Evolutionary conservation across 1,140 invertebrate genomes (phyloP).

Genomic region (Anthonomus grandis): DNA sequence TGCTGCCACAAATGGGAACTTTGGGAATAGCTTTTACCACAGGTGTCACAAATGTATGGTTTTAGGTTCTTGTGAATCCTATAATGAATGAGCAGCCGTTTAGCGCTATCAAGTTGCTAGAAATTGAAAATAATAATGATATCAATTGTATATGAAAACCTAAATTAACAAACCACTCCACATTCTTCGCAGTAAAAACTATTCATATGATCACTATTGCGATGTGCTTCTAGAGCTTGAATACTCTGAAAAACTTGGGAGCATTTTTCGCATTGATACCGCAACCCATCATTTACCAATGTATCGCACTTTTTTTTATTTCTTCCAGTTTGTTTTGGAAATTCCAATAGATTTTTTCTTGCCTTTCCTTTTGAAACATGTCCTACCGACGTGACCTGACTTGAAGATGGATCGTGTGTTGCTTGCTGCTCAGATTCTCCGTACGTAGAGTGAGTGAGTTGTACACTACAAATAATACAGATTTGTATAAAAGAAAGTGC

Average conservation of each 20-base stretch:
- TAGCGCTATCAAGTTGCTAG: conserved; percentile 48
- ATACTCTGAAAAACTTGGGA: conserved; percentile 40
- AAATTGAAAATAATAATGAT: no score
- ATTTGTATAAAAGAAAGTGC: no score
- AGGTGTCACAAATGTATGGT: conserved; percentile 59
- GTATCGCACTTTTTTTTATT: conserved; percentile 8
- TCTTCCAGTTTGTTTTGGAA: background rate
- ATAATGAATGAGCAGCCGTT: conserved; percentile 49
- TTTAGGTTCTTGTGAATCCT: conserved; percentile 51
- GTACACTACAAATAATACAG: no score
- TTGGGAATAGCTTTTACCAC: conserved; percentile 59
- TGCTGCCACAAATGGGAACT: conserved; percentile 61
- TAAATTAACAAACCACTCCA: conserved; percentile 46
- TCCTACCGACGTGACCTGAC: no score
- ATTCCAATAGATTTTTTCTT: conserved; percentile 4
- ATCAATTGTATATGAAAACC: background rate
- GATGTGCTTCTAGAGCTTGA: conserved; percentile 41
- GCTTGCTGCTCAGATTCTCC: no score
- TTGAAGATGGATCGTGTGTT: no score
- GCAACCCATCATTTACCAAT: conserved; percentile 33
- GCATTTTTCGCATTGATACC: conserved; percentile 47
- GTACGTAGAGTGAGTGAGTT: no score
- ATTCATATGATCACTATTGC: conserved; percentile 46
- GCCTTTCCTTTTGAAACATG: no score
- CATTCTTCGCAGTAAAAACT: conserved; percentile 53